Evolutionary conservation across 37 sponge, comb jelly and placozoan species (phyloP).

Genomic region (Diacarnus erythraeanus): DNA sequence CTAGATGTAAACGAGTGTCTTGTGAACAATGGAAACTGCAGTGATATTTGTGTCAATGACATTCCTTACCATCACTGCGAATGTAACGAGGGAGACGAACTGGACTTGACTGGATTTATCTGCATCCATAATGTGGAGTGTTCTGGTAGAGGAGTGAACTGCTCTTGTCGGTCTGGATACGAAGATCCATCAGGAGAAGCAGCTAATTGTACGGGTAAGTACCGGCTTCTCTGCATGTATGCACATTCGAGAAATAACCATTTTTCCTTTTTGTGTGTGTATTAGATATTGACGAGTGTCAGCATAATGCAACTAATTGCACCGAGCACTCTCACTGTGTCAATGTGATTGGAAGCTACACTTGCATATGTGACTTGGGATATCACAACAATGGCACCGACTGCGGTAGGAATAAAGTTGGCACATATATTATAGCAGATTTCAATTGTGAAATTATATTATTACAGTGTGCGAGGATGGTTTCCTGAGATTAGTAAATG

Average conservation of each 20-base stretch:
- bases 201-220: neutral
- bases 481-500: neutral
- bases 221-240: neutral
- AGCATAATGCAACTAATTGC: neutral
- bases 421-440: neutral
- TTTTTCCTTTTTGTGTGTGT: no score
- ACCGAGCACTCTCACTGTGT: neutral
- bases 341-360: neutral
- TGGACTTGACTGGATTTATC: neutral
- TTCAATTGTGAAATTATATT: neutral
- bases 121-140: conserved; percentile 2
- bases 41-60: neutral
- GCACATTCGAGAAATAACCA: neutral
- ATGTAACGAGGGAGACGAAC: neutral
- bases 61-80: neutral
- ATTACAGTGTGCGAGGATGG: neutral
- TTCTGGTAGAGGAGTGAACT: neutral
- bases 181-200: neutral
- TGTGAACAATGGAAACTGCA: neutral
- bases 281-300: conserved; percentile 45
- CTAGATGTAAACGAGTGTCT: neutral
- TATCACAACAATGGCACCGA: conserved; percentile 10
- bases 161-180: conserved; percentile 1
- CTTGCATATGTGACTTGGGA: neutral
- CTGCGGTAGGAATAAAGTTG: neutral